phyloP scores from a whole-genome alignment of 2,797 vertebrate species.

The Galaxias olidus region DNA sequence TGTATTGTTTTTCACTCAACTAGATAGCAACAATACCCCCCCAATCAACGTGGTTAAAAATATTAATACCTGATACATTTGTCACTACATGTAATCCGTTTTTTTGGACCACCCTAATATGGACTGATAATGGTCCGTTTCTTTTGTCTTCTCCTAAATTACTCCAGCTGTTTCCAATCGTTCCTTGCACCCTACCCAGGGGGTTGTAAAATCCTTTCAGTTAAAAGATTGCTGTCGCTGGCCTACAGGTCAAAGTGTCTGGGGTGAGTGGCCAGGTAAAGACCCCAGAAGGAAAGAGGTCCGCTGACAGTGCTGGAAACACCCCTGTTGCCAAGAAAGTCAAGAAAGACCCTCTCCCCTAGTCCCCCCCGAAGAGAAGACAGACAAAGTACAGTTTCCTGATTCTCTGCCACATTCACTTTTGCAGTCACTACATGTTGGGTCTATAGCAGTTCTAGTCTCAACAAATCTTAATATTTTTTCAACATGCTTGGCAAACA shows the following conservation, averaged over 20 bases:
- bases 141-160: background rate
- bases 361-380: constrained; percentile 55
- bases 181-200: constrained; percentile 1
- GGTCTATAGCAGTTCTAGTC: too few species aligned
- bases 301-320: constrained; percentile 56
- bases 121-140: too few species aligned
- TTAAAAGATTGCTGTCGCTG: constrained; percentile 60
- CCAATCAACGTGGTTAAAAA: too few species aligned
- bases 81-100: too few species aligned
- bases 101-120: too few species aligned
- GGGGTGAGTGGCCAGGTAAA: constrained; percentile 58
- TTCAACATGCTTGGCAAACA: too few species aligned
- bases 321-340: constrained; percentile 78
- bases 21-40: too few species aligned
- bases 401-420: constrained; percentile 44
- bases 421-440: too few species aligned
- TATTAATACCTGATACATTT: too few species aligned
- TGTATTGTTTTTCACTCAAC: too few species aligned
- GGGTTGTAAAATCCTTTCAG: constrained; percentile 9
- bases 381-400: constrained; percentile 70
- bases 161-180: background rate
- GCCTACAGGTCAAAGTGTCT: constrained; percentile 74
- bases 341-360: constrained; percentile 62
- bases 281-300: constrained; percentile 64
- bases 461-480: too few species aligned